A percentile compares a stretch with the other conserved stretches of the same genome.
Evolutionary conservation across 2,888 invertebrate genomes (phyloP).

Genomic region (Vanessa cardui): DNA sequence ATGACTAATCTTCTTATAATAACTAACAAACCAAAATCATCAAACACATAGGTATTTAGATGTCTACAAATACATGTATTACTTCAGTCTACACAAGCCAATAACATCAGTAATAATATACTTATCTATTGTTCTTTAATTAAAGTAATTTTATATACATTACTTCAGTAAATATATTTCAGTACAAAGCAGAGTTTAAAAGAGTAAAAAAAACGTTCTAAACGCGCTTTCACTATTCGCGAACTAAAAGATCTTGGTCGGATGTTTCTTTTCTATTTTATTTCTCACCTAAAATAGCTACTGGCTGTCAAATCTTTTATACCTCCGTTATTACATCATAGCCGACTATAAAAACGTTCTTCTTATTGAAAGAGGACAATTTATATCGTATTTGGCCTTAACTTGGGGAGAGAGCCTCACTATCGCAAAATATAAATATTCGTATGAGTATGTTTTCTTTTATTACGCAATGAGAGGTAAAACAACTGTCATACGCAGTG

Average conservation of each 20-base stretch:
- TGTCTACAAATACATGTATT: too few species aligned
- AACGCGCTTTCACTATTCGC: slow-evolving; percentile 10
- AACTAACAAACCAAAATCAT: too few species aligned
- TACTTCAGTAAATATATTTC: too few species aligned
- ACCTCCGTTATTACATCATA: slow-evolving; percentile 1
- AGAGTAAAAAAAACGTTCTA: not conserved
- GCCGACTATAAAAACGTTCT: slow-evolving; percentile 12
- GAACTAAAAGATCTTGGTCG: not conserved
- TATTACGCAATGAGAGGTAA: too few species aligned
- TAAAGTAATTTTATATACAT: too few species aligned
- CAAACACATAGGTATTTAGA: too few species aligned
- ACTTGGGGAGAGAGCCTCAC: slow-evolving; percentile 5
- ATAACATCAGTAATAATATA: too few species aligned
- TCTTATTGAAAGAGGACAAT: slow-evolving; percentile 17
- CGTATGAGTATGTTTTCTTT: too few species aligned
- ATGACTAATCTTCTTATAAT: too few species aligned
- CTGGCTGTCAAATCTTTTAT: slow-evolving; percentile 2
- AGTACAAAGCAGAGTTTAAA: not conserved
- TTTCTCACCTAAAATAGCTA: not conserved
- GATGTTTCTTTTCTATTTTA: slow-evolving; percentile 1
- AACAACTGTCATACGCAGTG: too few species aligned
- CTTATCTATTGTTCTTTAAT: too few species aligned
- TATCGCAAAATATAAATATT: slow-evolving; percentile 4
- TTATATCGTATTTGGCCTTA: slow-evolving; percentile 16
- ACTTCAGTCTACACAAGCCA: too few species aligned